phyloP scores from a whole-genome alignment of 2,797 vertebrate species.

The Euphonia xanthogaster region DNA sequence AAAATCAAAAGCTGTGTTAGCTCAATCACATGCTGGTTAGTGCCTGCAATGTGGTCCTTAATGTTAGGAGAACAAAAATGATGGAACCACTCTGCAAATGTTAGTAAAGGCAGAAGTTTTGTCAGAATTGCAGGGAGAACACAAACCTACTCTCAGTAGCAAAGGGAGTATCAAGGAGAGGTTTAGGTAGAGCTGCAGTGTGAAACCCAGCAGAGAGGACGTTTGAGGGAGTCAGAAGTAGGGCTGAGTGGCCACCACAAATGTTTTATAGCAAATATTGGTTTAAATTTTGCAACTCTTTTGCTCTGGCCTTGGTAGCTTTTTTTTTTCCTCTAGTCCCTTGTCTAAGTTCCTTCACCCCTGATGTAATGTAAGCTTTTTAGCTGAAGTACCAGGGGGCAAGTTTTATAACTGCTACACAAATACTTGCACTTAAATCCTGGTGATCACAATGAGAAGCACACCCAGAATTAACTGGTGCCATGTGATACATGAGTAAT shows the following conservation, averaged over 20 bases:
- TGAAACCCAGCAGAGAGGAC: background rate
- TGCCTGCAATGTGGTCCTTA: background rate
- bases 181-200: background rate
- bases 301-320: conserved; percentile 18
- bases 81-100: background rate
- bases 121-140: background rate
- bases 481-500: conserved; percentile 22
- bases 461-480: conserved; percentile 27
- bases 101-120: background rate
- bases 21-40: background rate
- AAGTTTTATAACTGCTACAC: background rate
- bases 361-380: background rate
- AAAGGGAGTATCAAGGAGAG: background rate
- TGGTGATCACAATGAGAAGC: conserved; percentile 15
- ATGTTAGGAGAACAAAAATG: background rate
- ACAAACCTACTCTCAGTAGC: background rate
- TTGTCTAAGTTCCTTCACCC: background rate
- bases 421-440: background rate
- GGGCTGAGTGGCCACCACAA: background rate
- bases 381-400: background rate
- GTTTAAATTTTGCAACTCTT: conserved; percentile 40
- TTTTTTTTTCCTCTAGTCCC: background rate
- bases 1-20: background rate
- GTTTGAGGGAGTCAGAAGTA: background rate
- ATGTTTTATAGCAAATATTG: conserved; percentile 53